phyloP scores from a whole-genome alignment of 2,888 invertebrate species.

The Omphaloscelis lunosa region DNA sequence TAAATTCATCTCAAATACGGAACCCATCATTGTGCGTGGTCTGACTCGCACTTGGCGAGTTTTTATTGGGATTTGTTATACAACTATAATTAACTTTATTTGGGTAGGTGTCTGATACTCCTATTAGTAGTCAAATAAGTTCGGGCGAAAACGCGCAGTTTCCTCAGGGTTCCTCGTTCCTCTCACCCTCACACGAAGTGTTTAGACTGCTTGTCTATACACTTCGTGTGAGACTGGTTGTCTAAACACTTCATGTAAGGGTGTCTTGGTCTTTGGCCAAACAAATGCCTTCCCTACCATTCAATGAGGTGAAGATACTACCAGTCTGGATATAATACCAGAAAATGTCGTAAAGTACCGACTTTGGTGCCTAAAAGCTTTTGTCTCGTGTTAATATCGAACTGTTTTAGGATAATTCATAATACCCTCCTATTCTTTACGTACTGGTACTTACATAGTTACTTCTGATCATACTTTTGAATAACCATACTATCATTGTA shows the following conservation, averaged over 20 bases:
- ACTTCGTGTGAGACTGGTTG: neutral
- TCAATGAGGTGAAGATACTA: neutral
- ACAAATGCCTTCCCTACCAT: neutral
- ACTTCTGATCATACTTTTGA: neutral
- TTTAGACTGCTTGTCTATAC: neutral
- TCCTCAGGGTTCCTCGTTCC: neutral
- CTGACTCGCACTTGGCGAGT: too few relatives aligned
- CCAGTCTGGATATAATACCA: neutral
- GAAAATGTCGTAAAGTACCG: neutral
- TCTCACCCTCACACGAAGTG: too few relatives aligned
- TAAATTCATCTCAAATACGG: too few relatives aligned
- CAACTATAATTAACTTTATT: neutral
- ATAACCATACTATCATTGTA: too few relatives aligned
- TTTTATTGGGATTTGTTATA: neutral
- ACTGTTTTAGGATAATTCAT: neutral
- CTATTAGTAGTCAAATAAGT: too few relatives aligned
- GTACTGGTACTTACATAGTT: neutral
- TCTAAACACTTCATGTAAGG: neutral
- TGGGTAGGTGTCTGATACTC: neutral
- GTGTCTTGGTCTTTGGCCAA: neutral
- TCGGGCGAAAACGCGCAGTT: neutral
- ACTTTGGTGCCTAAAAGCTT: neutral
- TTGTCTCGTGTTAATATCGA: neutral
- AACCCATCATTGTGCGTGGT: too few relatives aligned
- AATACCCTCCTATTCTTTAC: neutral